Evolutionary conservation across 2,797 vertebrate species (phyloP).

Genomic region (Platyrinchus mystaceus): DNA sequence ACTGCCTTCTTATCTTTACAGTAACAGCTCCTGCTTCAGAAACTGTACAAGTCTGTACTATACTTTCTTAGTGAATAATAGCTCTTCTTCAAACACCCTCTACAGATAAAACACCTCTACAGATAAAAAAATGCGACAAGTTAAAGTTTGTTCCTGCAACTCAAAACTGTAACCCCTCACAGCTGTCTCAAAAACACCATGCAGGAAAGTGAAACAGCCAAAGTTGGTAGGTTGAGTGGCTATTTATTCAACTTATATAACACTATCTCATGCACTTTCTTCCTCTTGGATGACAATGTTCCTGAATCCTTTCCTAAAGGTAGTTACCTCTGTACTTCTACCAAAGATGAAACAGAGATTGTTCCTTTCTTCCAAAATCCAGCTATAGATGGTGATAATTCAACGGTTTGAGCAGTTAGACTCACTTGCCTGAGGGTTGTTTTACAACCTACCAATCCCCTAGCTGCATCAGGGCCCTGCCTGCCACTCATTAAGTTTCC

Average conservation of each 20-base stretch:
- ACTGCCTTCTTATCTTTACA: not conserved
- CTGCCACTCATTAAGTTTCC: not conserved
- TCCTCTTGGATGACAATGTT: not conserved
- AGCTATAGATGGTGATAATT: not conserved
- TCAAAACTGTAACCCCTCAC: not conserved
- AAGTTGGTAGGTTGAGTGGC: not conserved
- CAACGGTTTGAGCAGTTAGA: not conserved
- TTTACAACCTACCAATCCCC: not conserved
- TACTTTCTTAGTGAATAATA: not conserved
- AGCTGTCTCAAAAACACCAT: not conserved
- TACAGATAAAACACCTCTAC: not conserved
- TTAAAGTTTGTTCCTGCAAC: not conserved
- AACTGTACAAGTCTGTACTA: not conserved
- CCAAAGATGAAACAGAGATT: not conserved
- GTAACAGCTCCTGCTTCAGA: not conserved
- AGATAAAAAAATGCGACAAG: not conserved
- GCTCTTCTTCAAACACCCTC: not conserved
- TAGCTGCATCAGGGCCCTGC: not conserved
- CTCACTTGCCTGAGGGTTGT: not conserved
- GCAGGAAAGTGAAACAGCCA: not conserved
- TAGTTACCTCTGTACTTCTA: not conserved
- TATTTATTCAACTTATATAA: not conserved
- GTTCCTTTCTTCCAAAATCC: not conserved
- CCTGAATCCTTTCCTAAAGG: not conserved
- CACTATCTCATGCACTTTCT: not conserved